Conservation (phyloP, 2,797 vertebrate species). For the Mus minutoides region DNA sequence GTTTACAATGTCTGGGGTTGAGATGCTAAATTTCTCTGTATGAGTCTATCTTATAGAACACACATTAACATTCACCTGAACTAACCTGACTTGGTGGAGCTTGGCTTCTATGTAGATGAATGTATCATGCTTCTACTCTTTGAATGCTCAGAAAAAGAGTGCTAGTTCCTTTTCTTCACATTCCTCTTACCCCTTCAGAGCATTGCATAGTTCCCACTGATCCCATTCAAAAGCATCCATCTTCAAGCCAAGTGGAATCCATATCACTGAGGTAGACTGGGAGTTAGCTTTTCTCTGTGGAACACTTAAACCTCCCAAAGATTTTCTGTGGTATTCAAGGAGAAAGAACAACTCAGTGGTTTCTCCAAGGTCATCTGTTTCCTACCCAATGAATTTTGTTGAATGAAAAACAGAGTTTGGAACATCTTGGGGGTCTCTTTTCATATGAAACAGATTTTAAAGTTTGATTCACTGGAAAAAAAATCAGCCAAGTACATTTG, state of each 20-base stretch:
- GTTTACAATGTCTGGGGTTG: constrained; percentile 37
- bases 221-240: constrained; percentile 20
- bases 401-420: constrained; percentile 14
- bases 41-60: not conserved
- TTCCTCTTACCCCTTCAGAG: constrained; percentile 35
- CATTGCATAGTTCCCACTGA: not conserved
- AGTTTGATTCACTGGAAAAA: not conserved
- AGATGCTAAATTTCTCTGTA: constrained; percentile 36
- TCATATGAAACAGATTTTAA: constrained; percentile 33
- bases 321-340: not conserved
- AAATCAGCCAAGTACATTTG: not conserved
- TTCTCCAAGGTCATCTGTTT: constrained; percentile 48
- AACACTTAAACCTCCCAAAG: constrained; percentile 12
- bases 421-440: not conserved
- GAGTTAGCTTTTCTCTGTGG: not conserved
- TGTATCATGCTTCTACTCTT: not conserved
- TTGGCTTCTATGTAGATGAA: constrained; percentile 40
- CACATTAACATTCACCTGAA: not conserved
- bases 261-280: not conserved
- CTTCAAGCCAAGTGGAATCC: constrained; percentile 8
- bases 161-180: not conserved
- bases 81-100: not conserved
- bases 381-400: constrained; percentile 32
- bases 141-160: not conserved
- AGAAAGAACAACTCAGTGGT: constrained; percentile 25